phyloP scores from a whole-genome alignment of 2,113 vertebrate species.

The Mastomys natalensis region DNA sequence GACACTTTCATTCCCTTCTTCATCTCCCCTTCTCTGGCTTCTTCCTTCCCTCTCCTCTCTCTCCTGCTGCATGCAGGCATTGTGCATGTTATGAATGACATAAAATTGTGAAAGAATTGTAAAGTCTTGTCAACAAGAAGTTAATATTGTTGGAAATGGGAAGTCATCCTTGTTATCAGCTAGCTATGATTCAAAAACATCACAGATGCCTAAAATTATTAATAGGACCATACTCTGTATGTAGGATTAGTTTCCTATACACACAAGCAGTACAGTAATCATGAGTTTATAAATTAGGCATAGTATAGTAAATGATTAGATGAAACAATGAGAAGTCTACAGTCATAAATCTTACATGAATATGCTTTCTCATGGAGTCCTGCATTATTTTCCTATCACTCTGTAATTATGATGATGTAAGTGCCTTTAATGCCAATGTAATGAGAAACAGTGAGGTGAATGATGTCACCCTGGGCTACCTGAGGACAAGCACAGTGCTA shows the following conservation, averaged over 20 bases:
- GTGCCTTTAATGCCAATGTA: fast-evolving
- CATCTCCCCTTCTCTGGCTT: neutral
- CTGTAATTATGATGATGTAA: neutral
- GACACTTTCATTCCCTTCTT: neutral
- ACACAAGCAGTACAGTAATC: neutral
- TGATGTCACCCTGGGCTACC: neutral
- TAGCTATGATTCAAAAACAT: neutral
- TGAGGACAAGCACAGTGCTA: neutral
- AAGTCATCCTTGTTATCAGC: too few relatives aligned
- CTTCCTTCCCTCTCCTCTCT: neutral
- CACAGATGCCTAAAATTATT: neutral
- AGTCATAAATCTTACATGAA: neutral
- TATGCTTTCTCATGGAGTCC: neutral
- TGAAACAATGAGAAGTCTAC: neutral
- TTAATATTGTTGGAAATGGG: neutral
- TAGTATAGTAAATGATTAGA: neutral
- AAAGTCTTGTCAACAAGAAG: neutral
- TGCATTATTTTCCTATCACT: neutral
- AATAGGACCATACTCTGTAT: neutral
- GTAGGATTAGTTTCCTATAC: neutral
- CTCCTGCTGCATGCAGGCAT: neutral
- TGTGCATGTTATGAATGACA: neutral
- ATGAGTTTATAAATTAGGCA: neutral
- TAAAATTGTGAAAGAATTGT: neutral
- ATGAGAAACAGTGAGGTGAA: neutral